Percentiles rank a stretch among this genome's conserved stretches.
Conservation (phyloP, 2,888 invertebrate genomes). For the Ephialtes manifestator region DNA sequence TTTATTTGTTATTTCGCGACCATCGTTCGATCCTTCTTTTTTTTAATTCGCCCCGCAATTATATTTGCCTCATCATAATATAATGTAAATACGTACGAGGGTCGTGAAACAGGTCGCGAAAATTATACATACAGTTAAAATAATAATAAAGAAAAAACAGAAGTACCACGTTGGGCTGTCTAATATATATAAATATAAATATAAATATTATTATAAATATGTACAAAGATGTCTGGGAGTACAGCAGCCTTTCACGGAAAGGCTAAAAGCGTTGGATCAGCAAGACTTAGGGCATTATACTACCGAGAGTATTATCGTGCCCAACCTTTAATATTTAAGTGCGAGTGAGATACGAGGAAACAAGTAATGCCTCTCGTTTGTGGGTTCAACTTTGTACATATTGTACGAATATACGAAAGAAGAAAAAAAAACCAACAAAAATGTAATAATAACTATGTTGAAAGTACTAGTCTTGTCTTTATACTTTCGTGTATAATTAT, state of each 20-base stretch:
- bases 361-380: slow-evolving; percentile 83
- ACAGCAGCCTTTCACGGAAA: slow-evolving; percentile 83
- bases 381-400: slow-evolving; percentile 85
- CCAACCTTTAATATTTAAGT: slow-evolving; percentile 86
- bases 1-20: slow-evolving; percentile 43
- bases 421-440: slow-evolving; percentile 22
- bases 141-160: slow-evolving; percentile 41
- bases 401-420: slow-evolving; percentile 77
- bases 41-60: slow-evolving; percentile 32
- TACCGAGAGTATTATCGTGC: slow-evolving; percentile 86
- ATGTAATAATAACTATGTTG: slow-evolving; percentile 83
- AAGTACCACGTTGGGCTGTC: slow-evolving; percentile 68
- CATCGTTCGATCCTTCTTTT: slow-evolving; percentile 13
- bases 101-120: slow-evolving; percentile 57
- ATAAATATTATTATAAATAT: slow-evolving; percentile 78
- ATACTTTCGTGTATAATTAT: slow-evolving; percentile 80
- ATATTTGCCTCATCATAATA: slow-evolving; percentile 38
- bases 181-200: slow-evolving; percentile 70
- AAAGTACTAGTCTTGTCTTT: slow-evolving; percentile 85
- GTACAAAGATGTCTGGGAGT: slow-evolving; percentile 83
- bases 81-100: slow-evolving; percentile 60
- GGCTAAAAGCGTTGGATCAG: slow-evolving; percentile 85
- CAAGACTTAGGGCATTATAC: slow-evolving; percentile 86
- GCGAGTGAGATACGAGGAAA: slow-evolving; percentile 83
- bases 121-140: slow-evolving; percentile 53